phyloP scores from a whole-genome alignment of 2,797 vertebrate species.

The Paratrypauchen microcephalus region DNA sequence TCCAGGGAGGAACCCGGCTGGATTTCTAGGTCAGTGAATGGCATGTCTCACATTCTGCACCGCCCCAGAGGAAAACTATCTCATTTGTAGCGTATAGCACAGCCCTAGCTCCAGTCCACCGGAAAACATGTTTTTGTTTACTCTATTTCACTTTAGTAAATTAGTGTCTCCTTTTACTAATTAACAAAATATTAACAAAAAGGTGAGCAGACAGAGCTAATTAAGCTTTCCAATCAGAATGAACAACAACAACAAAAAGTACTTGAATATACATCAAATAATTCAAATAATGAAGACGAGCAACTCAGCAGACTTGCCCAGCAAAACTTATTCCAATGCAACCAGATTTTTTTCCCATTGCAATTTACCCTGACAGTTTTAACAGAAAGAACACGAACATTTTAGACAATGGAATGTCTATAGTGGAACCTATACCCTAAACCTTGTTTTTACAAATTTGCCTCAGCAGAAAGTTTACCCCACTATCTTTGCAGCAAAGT shows the following conservation, averaged over 20 bases:
- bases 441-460: not conserved
- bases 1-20: conserved; percentile 20
- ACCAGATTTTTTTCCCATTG: not conserved
- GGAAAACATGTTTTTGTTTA: conserved; percentile 15
- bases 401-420: too few species aligned
- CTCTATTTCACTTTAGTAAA: not conserved
- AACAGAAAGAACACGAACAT: not conserved
- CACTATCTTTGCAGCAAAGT: not conserved
- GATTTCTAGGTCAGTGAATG: conserved; percentile 44
- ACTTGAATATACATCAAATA: not conserved
- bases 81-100: conserved; percentile 8
- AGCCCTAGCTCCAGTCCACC: not conserved
- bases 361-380: not conserved
- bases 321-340: too few species aligned
- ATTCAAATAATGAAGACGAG: not conserved
- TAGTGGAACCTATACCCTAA: not conserved
- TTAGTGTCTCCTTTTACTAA: not conserved
- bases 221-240: not conserved
- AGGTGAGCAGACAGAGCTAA: not conserved
- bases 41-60: conserved; percentile 24
- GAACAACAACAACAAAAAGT: not conserved
- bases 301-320: not conserved
- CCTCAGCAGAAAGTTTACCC: not conserved
- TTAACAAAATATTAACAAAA: not conserved
- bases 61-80: conserved; percentile 13